Percentiles rank a stretch among this genome's conserved stretches.
phyloP scores from a whole-genome alignment of 1,140 invertebrate species.

The Drosophila pallidifrons region DNA sequence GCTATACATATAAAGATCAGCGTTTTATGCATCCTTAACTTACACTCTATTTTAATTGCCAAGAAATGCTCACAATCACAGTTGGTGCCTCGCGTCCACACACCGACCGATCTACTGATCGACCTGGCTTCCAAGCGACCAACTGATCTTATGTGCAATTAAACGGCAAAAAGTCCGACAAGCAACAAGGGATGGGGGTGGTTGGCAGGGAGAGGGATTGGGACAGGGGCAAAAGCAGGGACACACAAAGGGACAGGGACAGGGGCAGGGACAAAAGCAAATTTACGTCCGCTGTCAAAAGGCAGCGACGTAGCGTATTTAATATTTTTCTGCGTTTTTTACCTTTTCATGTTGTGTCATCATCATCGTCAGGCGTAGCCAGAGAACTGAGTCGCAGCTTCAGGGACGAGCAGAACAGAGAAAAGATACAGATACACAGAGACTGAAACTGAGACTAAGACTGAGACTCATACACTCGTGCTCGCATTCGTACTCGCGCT shows the following conservation, averaged over 20 bases:
- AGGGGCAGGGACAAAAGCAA: constrained; percentile 68
- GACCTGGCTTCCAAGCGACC: constrained; percentile 2
- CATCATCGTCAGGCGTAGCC: constrained; percentile 66
- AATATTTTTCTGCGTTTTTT: constrained; percentile 84
- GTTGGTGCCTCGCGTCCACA: constrained; percentile 40
- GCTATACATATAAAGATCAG: constrained; percentile 71
- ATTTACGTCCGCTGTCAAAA: constrained; percentile 84
- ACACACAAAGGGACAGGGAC: neutral
- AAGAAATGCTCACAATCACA: constrained; percentile 58
- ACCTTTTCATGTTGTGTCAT: constrained; percentile 85
- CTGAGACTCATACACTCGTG: constrained; percentile 4
- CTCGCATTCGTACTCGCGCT: neutral
- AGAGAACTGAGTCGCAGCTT: constrained; percentile 8
- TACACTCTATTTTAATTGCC: constrained; percentile 84
- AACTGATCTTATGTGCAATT: constrained; percentile 76
- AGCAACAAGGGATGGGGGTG: constrained; percentile 1
- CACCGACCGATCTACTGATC: constrained; percentile 10
- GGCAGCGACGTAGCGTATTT: constrained; percentile 83
- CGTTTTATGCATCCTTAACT: constrained; percentile 83
- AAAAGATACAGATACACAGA: constrained; percentile 42
- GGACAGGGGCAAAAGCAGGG: constrained; percentile 1
- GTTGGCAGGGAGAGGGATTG: neutral
- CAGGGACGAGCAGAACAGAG: constrained; percentile 6
- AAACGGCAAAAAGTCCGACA: constrained; percentile 60
- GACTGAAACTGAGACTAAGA: constrained; percentile 25